Evolutionary conservation across 2,113 vertebrate species (phyloP), one percentile per base, ranked within the genome.

Genomic region (Rhinoderma darwinii): DNA sequence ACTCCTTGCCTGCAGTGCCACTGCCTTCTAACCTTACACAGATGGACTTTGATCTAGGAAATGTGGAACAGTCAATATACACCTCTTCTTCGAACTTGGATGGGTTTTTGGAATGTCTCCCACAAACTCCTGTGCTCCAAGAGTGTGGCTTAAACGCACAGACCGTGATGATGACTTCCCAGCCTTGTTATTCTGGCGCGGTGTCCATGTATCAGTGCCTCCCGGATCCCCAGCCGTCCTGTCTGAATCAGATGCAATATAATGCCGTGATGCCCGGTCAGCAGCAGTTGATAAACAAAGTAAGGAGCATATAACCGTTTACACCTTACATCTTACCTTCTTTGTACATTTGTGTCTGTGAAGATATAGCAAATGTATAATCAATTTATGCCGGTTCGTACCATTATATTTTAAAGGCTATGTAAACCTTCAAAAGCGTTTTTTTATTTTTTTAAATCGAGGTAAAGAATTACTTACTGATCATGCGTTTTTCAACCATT

Each of bases 171-270:
- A 87, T 90, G 3, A 77, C 89, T 84, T 90, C 93, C 63, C 93
- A 93, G 86, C 70, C 92, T 0, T 94, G 93, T 79, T 96, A 95
- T 15, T 89, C 93, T 0, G 92, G 94, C 0, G 92, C 93, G 18
- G 88, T 95, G 63, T 95, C 95, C 0, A 90, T 95, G 93, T 95
- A 94, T 87, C 94, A 91, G 0, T 95, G 93, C 90, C 86, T 90
- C 0, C 90, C 93, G 5, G 93, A 92, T 59, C 75, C 88, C 9
- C 92, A 91, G 51, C 91, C 90, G 59, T 54, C 88, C 88, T 84
- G 76, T 0, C 0, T 88, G 76, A 90, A 92, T 22, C 93, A 86
- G 88, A 89, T 92, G 83, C 91, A 91, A 0, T 94, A 92, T 54
- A 88, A 88, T 20, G 88, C 93, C 3, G 0, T 89, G 41, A 12